Evolutionary conservation across 2,113 vertebrate species (phyloP), one percentile per base, ranked within the genome.

Genomic region (Benitochromis conjunctus): DNA sequence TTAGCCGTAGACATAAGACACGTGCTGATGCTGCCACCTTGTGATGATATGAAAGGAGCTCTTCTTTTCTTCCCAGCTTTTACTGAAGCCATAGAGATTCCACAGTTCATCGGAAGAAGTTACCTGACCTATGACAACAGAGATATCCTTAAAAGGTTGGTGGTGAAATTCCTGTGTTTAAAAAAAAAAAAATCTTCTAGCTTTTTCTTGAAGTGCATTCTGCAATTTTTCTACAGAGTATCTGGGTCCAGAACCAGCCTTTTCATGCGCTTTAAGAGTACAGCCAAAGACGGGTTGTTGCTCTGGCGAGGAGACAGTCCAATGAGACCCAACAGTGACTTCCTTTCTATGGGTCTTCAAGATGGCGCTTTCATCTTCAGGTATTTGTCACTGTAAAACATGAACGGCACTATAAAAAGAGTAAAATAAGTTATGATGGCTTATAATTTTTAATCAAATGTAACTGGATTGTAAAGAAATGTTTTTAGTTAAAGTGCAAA

Each of bases 231-330:
- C 48, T 62, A 55, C 89, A 99, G 98, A 91, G 96, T 98, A 3
- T 98, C 98, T 3, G 99, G 99, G 38, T 96, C 97, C 69, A 97
- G 98, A 90, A 97, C 97, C 0, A 99, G 97, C 0, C 94, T 97
- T 1, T 99, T 99, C 90, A 97, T 99, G 97, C 97, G 97, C 56
- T 99, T 99, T 92, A 99, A 97, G 94, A 98, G 98, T n/a, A 97
- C 96, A 9, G 96, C 97, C 83, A 97, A 96, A 74, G 97, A 99
- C 1, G 99, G 99, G 6, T 95, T 99, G 86, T 62, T 99, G 92
- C 92, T 99, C 58, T 99, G 99, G 99, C 95, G 98, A 62, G 98
- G 99, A 79, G 97, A 98, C 87, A 98, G 95, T 81, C 97, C 97
- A 46, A 95, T 97, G 96, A 95, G 97, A 88, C 88, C 97, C 56